Evolutionary conservation across 2,113 vertebrate genomes (phyloP), one percentile per base, ranked within the genome.

Genomic region (Lophius piscatorius): DNA sequence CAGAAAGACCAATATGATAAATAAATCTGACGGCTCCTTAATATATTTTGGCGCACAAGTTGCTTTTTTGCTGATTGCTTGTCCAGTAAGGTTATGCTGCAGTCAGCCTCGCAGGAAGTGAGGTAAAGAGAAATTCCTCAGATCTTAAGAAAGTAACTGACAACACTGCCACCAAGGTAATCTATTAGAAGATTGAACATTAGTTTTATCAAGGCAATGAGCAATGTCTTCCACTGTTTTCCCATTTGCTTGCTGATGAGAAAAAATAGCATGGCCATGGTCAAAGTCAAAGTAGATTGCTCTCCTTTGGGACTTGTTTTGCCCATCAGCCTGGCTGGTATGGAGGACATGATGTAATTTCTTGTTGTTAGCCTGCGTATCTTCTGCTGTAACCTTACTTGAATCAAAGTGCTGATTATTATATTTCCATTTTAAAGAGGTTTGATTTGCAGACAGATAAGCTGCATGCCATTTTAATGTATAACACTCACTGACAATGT

Each of bases 211-310:
- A 85, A 42, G 2, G 87, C 84, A 5, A 80, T 9, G 10, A 85
- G 84, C 60, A 89, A 78, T 39, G 87, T 88, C 10, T 81, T 83
- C 0, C 81, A 79, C 22, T 74, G 68, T 54, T 85, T 89, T 46
- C 86, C 87, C 82, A 89, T 68, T 76, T 89, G 86, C 68, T 84
- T 89, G 81, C 87, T 87, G 29, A 89, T 84, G 11, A 89, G 81
- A 41, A 85, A 84, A 66, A 88, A 82, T 7, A 88, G 29, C 84
- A 88, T 87, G 14, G 86, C 84, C 44, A 88, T 23, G 10, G 73
- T 85, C 68, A 89, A 10, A 0, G 86, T 87, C 71, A 89, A 26
- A 35, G 79, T 59, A 13, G 86, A 85, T 46, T 78, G 82, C 72
- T 89, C 87, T n/a, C 84, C 86, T 14, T 84, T 88, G 16, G 81